These are phyloP conservation scores for Drosophila tsacasi DNA, from an alignment of 1,140 invertebrate genomes.

Conservation along the genomic window DNA sequence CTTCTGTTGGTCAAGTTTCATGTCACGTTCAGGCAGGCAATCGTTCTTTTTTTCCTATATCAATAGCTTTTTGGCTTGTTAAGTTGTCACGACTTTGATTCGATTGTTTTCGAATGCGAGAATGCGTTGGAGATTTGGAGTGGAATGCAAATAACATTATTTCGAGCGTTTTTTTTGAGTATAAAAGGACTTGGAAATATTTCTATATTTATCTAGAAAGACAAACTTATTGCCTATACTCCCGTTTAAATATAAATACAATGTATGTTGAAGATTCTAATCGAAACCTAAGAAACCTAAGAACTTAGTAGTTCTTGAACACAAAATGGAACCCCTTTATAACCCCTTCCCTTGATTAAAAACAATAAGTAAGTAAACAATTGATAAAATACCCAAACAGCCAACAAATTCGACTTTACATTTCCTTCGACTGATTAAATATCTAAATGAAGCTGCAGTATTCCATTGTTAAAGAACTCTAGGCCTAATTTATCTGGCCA, in stretches of 20 bases:
- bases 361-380: neutral
- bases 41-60: neutral
- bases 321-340: neutral
- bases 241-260: neutral
- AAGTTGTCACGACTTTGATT: conserved; percentile 8
- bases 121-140: neutral
- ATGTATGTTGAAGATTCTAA: neutral
- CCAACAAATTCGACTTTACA: neutral
- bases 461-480: conserved; percentile 2
- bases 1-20: conserved; percentile 13
- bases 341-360: too few relatives aligned
- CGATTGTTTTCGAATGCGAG: neutral
- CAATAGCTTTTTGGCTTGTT: conserved; percentile 3
- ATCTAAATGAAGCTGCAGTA: conserved; percentile 1
- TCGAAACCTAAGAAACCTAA: neutral
- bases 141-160: neutral
- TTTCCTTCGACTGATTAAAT: neutral
- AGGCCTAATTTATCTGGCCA: neutral
- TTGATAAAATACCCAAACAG: neutral
- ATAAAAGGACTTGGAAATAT: too few relatives aligned
- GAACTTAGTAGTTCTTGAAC: neutral
- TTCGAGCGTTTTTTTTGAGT: neutral
- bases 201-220: too few relatives aligned
- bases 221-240: neutral
- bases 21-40: neutral